Base-by-base conservation (phyloP, 2,113 vertebrate genomes). In the Cochlearius cochlearius region DNA sequence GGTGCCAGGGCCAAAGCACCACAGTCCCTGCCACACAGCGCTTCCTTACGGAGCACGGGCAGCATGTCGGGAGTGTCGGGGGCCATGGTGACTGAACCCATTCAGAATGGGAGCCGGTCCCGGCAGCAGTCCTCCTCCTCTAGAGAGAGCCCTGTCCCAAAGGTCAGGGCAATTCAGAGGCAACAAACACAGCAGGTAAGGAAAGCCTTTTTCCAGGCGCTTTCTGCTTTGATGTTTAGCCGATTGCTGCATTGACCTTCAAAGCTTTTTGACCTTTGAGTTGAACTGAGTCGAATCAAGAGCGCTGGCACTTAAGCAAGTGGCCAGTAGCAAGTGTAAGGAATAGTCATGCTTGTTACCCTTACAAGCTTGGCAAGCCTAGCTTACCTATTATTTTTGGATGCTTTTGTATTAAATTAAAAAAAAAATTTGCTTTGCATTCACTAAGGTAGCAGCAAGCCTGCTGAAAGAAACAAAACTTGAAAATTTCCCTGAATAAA, bases 31-130 rank as follows among this genome's bases (percentile, higher is more conserved):
- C 98, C 98, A 0, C 98, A 99, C 88, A 99, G 98, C 38, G 90
- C 99, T 2, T 99, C 99, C 1, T 85, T 99, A 7, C 98, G 98
- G 21, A 99, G 99, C 98, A 98, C 98, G 1, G 98, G 99, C 94
- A 99, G 99, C 91, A 53, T 97, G 63, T 98, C 98, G 0, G 98
- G 86, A 1, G 90, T 96, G 8, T 98, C 98, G 0, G 98, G 96
- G 38, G 98, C 98, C 68, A 59, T 98, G 1, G 97, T 98, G 75
- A 84, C 97, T 0, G 98, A 98, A 53, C 94, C 98, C 20, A 7
- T 97, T 22, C 98, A 98, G 84, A 97, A 97, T 3, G 96, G 97
- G 7, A 98, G 56, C 87, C 96, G 98, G 17, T 99, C 98, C 58
- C 98, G 98, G 19, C 99, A 99, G 58, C 99, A 98, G 79, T 98